These are phyloP conservation scores for Eudemis profundana DNA, from an alignment of 2,888 invertebrate genomes.

Conservation along the genomic window DNA sequence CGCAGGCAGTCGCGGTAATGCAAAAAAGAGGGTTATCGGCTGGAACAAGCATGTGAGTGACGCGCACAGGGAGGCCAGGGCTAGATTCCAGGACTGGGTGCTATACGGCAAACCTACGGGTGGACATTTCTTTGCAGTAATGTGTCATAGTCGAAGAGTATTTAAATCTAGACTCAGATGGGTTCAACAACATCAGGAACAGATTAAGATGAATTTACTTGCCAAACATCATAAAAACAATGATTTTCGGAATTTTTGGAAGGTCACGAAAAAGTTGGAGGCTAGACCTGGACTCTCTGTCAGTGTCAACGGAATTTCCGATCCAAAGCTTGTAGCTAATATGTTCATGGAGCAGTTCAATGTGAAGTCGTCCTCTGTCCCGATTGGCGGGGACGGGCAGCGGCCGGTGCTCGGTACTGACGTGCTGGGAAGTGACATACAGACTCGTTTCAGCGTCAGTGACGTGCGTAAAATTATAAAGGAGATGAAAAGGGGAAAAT, in stretches of 20 bases:
- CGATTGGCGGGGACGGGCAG: not conserved
- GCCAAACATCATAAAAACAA: conserved; percentile 3
- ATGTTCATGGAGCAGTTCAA: conserved; percentile 8
- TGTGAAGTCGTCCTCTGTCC: not conserved
- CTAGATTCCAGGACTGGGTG: conserved; percentile 2
- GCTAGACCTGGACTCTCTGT: not conserved
- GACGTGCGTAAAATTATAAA: not conserved
- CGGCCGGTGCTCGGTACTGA: not conserved
- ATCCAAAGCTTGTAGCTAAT: not conserved
- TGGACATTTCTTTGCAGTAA: not conserved
- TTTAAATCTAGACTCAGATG: conserved; percentile 7
- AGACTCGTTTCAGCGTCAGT: not conserved
- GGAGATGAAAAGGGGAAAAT: conserved; percentile 8
- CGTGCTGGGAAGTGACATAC: not conserved
- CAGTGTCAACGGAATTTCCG: not conserved
- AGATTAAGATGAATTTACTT: not conserved
- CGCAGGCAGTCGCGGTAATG: not conserved
- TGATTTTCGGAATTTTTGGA: conserved; percentile 10
- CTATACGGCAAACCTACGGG: not conserved
- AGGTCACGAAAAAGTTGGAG: conserved; percentile 4
- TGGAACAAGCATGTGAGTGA: conserved; percentile 12
- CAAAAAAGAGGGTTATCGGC: not conserved
- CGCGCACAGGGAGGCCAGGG: conserved; percentile 12
- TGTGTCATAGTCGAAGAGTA: not conserved
- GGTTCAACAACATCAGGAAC: conserved; percentile 1